Base-by-base conservation (phyloP, 2,888 invertebrate genomes). In the Trachelus troglodyta region DNA sequence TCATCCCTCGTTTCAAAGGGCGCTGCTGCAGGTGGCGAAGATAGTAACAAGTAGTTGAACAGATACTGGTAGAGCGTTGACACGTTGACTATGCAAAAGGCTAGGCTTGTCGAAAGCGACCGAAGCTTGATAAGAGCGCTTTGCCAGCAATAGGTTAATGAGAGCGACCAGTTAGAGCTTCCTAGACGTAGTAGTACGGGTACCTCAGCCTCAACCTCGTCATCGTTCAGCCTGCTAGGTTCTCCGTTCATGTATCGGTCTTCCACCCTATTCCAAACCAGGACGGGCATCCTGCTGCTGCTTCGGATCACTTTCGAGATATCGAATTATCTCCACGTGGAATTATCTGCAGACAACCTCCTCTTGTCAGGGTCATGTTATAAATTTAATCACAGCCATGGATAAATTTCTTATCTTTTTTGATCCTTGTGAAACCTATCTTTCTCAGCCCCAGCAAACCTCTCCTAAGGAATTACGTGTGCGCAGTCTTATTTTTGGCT, bases 101-200 rank as follows among this genome's bases (percentile, higher is more conserved):
- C 23, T 56, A 6, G 40, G 2, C 82, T 84, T 79, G 83, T 83
- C 83, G 84, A 84, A 86, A 84, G 88, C 87, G 87, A 87, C 87
- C 85, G 85, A 87, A 86, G 83, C 85, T 80, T 82, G 81, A 84
- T 85, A 88, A 88, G 87, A 84, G 88, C 83, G 88, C 85, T 88
- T 83, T 81, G 81, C 83, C 79, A 79, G 82, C 85, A 82, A 88
- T 85, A 85, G 85, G 86, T 87, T 88, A 88, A 88, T 83, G 87
- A 88, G 88, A 84, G 81, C 68, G 74, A 56, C 76, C 30, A 30
- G 34, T 33, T 34, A 23, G 30, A 6, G 30, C 30, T 23, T 30
- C 71, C 34, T 71, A 23, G 76, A 79, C 76, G 68, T 74, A 35
- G 80, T 73, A 40, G 77, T 79, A 78, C 78, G 77, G 11, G 73